Evolutionary conservation across 2,113 vertebrate species (phyloP).

Genomic region (Panurus biarmicus): DNA sequence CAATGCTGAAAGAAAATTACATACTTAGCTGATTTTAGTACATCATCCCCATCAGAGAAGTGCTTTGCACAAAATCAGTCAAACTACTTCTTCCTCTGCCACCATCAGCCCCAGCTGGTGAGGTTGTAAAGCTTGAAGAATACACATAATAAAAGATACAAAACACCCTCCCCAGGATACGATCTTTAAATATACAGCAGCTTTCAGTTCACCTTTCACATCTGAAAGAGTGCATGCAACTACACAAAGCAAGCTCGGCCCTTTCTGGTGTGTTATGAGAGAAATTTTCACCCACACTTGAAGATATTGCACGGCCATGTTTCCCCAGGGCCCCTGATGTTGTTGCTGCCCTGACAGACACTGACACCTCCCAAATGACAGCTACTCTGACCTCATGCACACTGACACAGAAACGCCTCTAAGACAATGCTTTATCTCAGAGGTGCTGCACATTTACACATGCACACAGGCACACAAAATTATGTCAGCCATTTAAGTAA

Average conservation of each 20-base stretch:
- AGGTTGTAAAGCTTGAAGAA: neutral
- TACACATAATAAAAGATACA: neutral
- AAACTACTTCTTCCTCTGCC: neutral
- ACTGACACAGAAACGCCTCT: neutral
- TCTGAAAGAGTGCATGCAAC: neutral
- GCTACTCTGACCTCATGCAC: neutral
- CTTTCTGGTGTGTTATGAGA: constrained; percentile 23
- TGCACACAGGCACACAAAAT: neutral
- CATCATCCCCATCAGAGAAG: neutral
- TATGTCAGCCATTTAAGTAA: constrained; percentile 36
- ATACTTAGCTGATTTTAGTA: neutral
- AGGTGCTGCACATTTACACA: constrained; percentile 10
- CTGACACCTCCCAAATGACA: neutral
- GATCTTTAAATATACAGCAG: neutral
- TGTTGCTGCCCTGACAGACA: neutral
- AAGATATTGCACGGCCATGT: neutral
- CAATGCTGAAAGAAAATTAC: neutral
- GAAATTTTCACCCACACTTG: neutral
- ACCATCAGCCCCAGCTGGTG: neutral
- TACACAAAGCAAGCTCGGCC: neutral
- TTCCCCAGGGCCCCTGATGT: neutral
- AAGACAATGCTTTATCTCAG: constrained; percentile 50
- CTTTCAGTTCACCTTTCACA: constrained; percentile 29
- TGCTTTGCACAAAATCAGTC: neutral
- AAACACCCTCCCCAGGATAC: neutral